Percentiles rank a stretch among this genome's conserved stretches.
These are phyloP conservation scores for Ginglymostoma cirratum DNA, from an alignment of 2,113 vertebrate species.

Conservation along the genomic window DNA sequence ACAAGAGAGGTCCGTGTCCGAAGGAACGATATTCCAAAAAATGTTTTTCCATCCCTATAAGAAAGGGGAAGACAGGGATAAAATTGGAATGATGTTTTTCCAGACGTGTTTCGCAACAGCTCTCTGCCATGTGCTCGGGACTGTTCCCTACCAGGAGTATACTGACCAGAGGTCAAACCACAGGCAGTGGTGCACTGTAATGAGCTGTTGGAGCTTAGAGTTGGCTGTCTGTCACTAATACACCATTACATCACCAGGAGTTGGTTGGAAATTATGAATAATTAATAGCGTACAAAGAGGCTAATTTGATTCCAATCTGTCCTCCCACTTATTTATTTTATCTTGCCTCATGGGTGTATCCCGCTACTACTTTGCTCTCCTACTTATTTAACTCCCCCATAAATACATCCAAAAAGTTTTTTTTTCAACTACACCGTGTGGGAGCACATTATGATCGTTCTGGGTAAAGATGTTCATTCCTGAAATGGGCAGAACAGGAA, in stretches of 20 bases:
- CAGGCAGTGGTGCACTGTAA: background rate
- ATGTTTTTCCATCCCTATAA: background rate
- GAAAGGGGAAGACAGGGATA: background rate
- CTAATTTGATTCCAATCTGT: background rate
- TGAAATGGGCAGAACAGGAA: no score
- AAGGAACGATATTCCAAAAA: background rate
- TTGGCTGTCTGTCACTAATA: background rate
- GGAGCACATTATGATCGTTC: background rate
- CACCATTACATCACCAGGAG: background rate
- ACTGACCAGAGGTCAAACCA: background rate
- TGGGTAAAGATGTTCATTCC: background rate
- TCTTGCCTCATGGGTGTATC: background rate
- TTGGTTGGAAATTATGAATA: background rate
- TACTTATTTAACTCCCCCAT: background rate
- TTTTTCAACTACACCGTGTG: background rate
- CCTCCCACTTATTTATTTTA: background rate
- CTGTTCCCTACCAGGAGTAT: background rate
- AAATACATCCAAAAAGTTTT: background rate
- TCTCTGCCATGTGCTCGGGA: background rate
- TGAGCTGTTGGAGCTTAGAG: background rate
- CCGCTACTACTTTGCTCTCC: background rate
- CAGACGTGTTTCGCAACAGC: background rate
- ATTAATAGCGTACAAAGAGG: background rate
- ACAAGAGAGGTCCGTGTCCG: background rate
- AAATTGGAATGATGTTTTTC: background rate